Percentiles rank a stretch among this genome's conserved stretches.
phyloP scores from a whole-genome alignment of 2,888 invertebrate genomes.

The Terebella lapidaria region DNA sequence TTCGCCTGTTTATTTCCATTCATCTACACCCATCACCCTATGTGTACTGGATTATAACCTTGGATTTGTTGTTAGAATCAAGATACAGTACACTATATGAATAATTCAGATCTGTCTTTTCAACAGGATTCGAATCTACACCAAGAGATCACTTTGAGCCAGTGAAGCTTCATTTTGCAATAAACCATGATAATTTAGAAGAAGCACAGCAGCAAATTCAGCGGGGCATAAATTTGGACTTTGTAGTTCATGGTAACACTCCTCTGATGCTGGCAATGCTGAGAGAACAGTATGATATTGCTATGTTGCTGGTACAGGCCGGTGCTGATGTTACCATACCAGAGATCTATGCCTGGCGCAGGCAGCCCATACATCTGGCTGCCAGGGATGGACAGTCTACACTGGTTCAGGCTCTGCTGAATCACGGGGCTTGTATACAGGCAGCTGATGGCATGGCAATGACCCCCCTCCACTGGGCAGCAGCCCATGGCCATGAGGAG shows the following conservation, averaged over 20 bases:
- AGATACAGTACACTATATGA: too few species aligned
- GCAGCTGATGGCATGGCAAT: conserved; percentile 8
- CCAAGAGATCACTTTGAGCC: conserved; percentile 10
- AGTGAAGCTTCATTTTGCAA: conserved; percentile 19
- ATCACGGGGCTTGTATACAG: conserved; percentile 11
- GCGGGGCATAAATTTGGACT: conserved; percentile 11
- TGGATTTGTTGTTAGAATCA: too few species aligned
- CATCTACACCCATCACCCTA: too few species aligned
- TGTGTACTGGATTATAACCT: too few species aligned
- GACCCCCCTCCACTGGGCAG: conserved; percentile 18
- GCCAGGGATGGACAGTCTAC: conserved; percentile 4
- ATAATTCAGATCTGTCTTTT: too few species aligned
- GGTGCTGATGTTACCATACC: conserved; percentile 14
- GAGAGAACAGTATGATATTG: conserved; percentile 10
- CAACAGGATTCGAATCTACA: too few species aligned
- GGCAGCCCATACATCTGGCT: conserved; percentile 16
- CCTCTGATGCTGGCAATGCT: conserved; percentile 17
- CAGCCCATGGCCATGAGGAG: conserved; percentile 2
- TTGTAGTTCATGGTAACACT: conserved; percentile 13
- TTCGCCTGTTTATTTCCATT: too few species aligned
- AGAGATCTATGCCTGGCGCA: conserved; percentile 9
- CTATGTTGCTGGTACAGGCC: conserved; percentile 5
- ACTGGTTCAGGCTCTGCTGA: conserved; percentile 8
- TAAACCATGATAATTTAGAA: conserved; percentile 12
- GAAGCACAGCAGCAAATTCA: conserved; percentile 2